A percentile compares a stretch with the other conserved stretches of the same genome.
Evolutionary conservation across 2,888 invertebrate species (phyloP).

Genomic region (Falcaria lacertinaria): DNA sequence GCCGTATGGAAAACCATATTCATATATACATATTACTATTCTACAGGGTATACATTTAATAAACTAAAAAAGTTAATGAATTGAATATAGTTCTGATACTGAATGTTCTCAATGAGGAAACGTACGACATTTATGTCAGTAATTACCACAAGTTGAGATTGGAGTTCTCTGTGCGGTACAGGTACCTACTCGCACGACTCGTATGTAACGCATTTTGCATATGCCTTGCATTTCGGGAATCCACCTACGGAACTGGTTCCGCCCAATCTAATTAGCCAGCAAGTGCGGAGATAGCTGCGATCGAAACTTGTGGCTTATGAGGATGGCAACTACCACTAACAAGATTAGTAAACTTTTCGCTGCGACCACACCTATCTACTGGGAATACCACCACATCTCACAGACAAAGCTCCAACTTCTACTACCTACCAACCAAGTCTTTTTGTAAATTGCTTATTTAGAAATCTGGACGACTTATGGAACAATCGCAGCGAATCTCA

Average conservation of each 20-base stretch:
- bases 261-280: constrained; percentile 59
- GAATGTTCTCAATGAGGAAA: too few relatives aligned
- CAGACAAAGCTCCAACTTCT: not conserved
- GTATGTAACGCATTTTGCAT: constrained; percentile 17
- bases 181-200: not conserved
- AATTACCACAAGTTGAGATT: not conserved
- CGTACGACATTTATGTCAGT: not conserved
- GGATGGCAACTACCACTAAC: constrained; percentile 45
- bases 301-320: constrained; percentile 54
- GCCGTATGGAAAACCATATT: too few relatives aligned
- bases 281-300: constrained; percentile 48
- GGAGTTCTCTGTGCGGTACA: not conserved
- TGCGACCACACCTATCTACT: constrained; percentile 17
- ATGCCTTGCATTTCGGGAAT: constrained; percentile 19
- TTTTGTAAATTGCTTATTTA: constrained; percentile 41
- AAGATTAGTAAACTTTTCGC: constrained; percentile 56
- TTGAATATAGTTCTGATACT: too few relatives aligned
- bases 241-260: constrained; percentile 34
- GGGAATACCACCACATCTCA: not conserved
- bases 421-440: constrained; percentile 16
- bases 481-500: constrained; percentile 40
- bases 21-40: too few relatives aligned
- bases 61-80: too few relatives aligned
- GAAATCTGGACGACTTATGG: constrained; percentile 32
- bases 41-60: too few relatives aligned